Evolutionary conservation across 2,797 vertebrate species (phyloP).

Genomic region (Hydrolagus colliei): DNA sequence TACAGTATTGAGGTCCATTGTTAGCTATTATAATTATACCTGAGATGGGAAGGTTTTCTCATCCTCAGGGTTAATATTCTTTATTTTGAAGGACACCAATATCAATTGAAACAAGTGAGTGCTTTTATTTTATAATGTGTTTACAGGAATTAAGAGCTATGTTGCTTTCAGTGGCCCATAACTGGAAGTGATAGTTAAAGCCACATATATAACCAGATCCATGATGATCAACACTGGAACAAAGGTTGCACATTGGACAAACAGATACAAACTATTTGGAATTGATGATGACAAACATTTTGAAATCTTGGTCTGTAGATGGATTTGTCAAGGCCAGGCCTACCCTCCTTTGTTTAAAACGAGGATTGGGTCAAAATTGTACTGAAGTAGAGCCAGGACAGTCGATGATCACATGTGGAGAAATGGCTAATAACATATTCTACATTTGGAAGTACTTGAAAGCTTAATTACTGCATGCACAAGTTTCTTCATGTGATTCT

Average conservation of each 20-base stretch:
- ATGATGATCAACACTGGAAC: background rate
- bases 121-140: background rate
- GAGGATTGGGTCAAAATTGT: background rate
- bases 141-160: background rate
- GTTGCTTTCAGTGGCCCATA: background rate
- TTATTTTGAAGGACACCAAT: no score
- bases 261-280: background rate
- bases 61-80: no score
- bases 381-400: no score
- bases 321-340: background rate
- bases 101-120: no score
- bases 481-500: background rate
- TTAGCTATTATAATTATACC: no score
- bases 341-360: background rate
- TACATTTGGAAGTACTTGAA: background rate
- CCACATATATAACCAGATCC: background rate
- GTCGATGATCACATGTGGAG: background rate
- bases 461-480: background rate
- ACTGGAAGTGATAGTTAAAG: background rate
- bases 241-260: background rate
- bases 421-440: background rate
- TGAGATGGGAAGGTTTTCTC: no score
- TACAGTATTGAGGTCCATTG: no score
- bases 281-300: conserved; percentile 14
- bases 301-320: background rate